A percentile compares a stretch with the other conserved stretches of the same genome.
phyloP scores from a whole-genome alignment of 2,888 invertebrate species.

The Venusia cambrica region DNA sequence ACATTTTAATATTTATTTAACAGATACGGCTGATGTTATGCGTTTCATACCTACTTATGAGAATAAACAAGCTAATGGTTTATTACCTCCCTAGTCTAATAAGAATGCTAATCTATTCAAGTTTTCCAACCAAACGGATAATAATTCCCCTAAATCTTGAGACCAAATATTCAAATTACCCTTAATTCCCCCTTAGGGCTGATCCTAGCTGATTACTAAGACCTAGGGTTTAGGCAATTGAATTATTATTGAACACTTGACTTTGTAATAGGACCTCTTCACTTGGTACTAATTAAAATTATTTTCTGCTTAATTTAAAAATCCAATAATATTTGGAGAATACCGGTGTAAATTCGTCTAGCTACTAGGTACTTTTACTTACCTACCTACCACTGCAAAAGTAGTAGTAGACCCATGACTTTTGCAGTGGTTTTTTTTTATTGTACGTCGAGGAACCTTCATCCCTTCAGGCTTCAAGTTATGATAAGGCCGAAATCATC shows the following conservation, averaged over 20 bases:
- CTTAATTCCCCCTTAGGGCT: conserved; percentile 55
- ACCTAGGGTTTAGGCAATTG: conserved; percentile 45
- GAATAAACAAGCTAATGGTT: conserved; percentile 1
- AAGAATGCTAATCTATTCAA: conserved; percentile 55
- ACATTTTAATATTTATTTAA: too few species aligned
- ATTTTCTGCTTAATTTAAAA: too few species aligned
- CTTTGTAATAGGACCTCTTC: conserved; percentile 26
- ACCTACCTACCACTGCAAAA: too few species aligned
- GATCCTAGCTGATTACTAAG: conserved; percentile 54
- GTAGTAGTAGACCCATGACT: too few species aligned
- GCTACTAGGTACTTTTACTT: too few species aligned
- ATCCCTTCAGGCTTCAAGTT: too few species aligned
- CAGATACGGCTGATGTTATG: too few species aligned
- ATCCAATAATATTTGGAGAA: too few species aligned
- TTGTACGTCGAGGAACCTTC: too few species aligned
- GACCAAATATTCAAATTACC: conserved; percentile 53
- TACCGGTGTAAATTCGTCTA: too few species aligned
- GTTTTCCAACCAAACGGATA: conserved; percentile 43
- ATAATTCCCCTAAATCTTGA: conserved; percentile 42
- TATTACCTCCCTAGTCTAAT: conserved; percentile 7
- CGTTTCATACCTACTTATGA: background rate
- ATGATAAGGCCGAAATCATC: too few species aligned
- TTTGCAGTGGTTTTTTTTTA: too few species aligned
- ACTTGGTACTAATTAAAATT: background rate
- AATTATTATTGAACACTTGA: conserved; percentile 38